These are phyloP conservation scores for Diabrotica balteata DNA, from an alignment of 2,888 invertebrate genomes.

Conservation along the genomic window DNA sequence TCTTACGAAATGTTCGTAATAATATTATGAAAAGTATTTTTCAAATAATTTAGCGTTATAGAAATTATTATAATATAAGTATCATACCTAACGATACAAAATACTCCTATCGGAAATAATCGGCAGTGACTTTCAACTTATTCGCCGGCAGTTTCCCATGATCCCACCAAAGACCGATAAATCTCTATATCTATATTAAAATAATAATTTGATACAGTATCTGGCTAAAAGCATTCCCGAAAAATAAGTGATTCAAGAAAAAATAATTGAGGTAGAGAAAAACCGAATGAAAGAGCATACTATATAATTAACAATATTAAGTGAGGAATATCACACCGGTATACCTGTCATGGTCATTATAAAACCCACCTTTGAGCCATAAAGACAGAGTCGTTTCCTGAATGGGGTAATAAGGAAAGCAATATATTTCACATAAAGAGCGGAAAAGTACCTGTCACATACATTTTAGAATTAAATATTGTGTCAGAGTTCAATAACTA, in stretches of 20 bases:
- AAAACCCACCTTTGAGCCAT: slow-evolving; percentile 17
- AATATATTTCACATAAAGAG: too few relatives aligned
- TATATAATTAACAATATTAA: slow-evolving; percentile 47
- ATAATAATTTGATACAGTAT: slow-evolving; percentile 32
- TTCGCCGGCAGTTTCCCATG: slow-evolving; percentile 28
- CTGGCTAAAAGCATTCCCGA: slow-evolving; percentile 32
- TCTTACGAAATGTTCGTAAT: too few relatives aligned
- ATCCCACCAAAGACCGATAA: slow-evolving; percentile 26
- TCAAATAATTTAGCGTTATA: too few relatives aligned
- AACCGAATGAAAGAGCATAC: slow-evolving; percentile 45
- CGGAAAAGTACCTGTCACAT: too few relatives aligned
- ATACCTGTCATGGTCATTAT: slow-evolving; percentile 34
- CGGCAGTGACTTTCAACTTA: slow-evolving; percentile 29
- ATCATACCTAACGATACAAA: too few relatives aligned
- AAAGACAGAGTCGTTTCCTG: slow-evolving; percentile 1
- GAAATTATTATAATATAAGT: too few relatives aligned
- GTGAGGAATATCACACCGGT: slow-evolving; percentile 47
- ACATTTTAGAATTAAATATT: too few relatives aligned
- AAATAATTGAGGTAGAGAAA: slow-evolving; percentile 33
- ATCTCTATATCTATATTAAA: slow-evolving; percentile 27
- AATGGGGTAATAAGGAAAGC: neutral
- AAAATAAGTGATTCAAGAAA: slow-evolving; percentile 34
- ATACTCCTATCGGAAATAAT: too few relatives aligned
- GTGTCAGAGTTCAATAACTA: too few relatives aligned
- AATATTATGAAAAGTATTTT: too few relatives aligned